A percentile compares a stretch with the other conserved stretches of the same genome.
Evolutionary conservation across 2,113 vertebrate species (phyloP).

Genomic region (Artemisiospiza belli): DNA sequence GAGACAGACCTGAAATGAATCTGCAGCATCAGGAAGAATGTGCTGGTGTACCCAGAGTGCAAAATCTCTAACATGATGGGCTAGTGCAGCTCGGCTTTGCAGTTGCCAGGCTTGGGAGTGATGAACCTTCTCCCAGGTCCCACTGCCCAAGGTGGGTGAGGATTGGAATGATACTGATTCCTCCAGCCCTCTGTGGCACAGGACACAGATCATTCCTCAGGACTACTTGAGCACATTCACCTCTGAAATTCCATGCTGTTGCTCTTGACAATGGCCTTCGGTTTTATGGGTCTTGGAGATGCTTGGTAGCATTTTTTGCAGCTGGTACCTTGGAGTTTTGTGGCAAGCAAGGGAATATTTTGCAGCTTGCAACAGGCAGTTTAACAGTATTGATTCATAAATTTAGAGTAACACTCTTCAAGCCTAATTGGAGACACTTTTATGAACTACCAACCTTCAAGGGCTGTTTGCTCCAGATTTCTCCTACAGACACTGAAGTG

Average conservation of each 20-base stretch:
- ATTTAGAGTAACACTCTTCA: not conserved
- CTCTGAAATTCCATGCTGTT: not conserved
- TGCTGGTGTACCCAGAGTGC: not conserved
- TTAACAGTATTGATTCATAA: not conserved
- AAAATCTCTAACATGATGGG: rapidly evolving
- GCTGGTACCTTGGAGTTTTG: not conserved
- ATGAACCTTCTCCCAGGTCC: not conserved
- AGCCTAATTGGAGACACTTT: not conserved
- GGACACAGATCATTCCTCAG: not conserved
- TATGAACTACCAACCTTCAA: not conserved
- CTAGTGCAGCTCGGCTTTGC: not conserved
- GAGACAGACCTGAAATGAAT: not conserved
- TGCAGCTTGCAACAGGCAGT: not conserved
- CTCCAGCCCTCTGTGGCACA: not conserved
- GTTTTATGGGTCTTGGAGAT: not conserved
- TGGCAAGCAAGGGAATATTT: not conserved
- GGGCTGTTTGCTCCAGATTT: not conserved
- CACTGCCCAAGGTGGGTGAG: not conserved
- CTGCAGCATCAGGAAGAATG: not conserved
- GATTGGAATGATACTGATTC: not conserved
- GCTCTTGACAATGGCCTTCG: not conserved
- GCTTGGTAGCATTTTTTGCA: not conserved
- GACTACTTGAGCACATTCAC: not conserved
- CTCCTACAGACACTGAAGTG: not conserved
- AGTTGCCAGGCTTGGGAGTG: not conserved